A percentile compares a stretch with the other conserved stretches of the same genome.
Conservation (phyloP, 2,113 vertebrate species). For the Sturnira hondurensis region DNA sequence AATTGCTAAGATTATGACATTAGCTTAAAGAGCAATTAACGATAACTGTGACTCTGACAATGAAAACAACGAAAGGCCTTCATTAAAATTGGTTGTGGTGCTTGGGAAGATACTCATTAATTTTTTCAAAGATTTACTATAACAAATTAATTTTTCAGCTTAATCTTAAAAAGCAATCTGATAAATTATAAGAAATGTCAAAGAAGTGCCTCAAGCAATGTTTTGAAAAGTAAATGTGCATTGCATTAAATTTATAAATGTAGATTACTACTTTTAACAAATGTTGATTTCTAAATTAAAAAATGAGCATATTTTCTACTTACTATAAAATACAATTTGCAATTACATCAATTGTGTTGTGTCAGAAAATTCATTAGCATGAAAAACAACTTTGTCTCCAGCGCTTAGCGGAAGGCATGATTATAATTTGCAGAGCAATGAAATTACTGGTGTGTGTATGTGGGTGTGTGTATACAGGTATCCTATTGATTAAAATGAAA, state of each 20-base stretch:
- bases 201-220: conserved; percentile 66
- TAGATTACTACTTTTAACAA: conserved; percentile 76
- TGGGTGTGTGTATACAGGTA: background rate
- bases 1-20: conserved; percentile 64
- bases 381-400: conserved; percentile 63
- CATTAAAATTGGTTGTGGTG: background rate
- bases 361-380: conserved; percentile 61
- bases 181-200: conserved; percentile 77
- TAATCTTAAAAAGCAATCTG: conserved; percentile 75
- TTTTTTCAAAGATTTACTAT: conserved; percentile 70
- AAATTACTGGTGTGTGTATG: background rate
- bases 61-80: conserved; percentile 56
- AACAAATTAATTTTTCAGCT: conserved; percentile 73
- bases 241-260: conserved; percentile 71
- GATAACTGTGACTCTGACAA: conserved; percentile 47
- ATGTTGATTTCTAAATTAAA: conserved; percentile 72
- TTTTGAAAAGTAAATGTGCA: conserved; percentile 79
- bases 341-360: conserved; percentile 70
- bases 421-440: conserved; percentile 27
- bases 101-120: conserved; percentile 50
- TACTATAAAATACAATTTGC: conserved; percentile 71
- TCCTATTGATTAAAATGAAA: conserved; percentile 36
- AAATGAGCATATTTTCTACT: conserved; percentile 72
- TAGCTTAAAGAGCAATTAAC: conserved; percentile 69
- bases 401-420: conserved; percentile 30